Base-by-base conservation (phyloP, 2,888 invertebrate species). In the Ormyrus nitidulus region DNA sequence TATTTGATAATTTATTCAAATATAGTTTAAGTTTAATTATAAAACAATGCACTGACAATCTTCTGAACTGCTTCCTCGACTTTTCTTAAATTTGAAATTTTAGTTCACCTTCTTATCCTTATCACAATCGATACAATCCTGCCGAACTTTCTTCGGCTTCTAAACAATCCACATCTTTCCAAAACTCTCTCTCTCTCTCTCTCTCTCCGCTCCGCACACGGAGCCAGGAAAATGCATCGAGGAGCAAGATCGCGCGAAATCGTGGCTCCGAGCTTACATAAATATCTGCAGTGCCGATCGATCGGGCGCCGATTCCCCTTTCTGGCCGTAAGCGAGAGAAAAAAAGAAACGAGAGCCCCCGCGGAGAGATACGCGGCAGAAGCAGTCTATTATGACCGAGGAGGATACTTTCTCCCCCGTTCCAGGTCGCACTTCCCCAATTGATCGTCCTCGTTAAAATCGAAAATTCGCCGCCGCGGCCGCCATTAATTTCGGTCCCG, bases 381-480 rank as follows among this genome's bases (percentile, higher is more conserved):
- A 65, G 53, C 62, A 53, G 77, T 77, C 77, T 65, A 65, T 77
- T 77, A 77, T 71, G 64, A 64, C 61, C 51, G 48, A 77, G 11
- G 53, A 53, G 46, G 19, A 70, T 65, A 77, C 77, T 77, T 77
- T 70, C 77, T 71, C 65, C 71, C 64, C 49, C 49, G 10, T 4
- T n/a, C 10, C 65, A 46, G 19, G 44, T 62, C 44, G 34, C 6
- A n/a, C 56, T 64, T 76, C 51, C 13, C 75, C 64, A 58, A 73
- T 65, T 58, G 65, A 74, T 74, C 66, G 66, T 34, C 58, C 66
- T 74, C 58, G 58, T 74, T 66, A 71, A 71, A 59, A 65, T 74
- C 74, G n/a, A 58, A n/a, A 34, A 34, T 34, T 34, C 48, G 19
- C 65, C 34, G 10, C 10, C 49, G 65, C 13, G 10, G 44, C 49